Conservation (phyloP, 2,113 vertebrate species). For the Heloderma charlesbogerti region DNA sequence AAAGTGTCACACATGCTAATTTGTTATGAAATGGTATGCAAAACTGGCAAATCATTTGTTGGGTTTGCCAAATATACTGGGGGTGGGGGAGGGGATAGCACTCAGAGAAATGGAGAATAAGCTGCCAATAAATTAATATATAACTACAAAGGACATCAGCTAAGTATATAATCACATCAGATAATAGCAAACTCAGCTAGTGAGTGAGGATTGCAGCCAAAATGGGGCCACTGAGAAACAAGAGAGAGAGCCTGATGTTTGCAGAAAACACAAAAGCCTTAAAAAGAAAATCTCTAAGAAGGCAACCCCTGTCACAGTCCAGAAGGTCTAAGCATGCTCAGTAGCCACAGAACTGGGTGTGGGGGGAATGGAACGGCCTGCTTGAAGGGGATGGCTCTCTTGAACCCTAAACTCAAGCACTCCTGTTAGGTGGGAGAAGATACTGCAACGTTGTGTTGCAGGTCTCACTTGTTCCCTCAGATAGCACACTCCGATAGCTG, state of each 20-base stretch:
- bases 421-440: no score
- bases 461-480: not conserved
- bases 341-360: not conserved
- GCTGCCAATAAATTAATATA: not conserved
- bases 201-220: not conserved
- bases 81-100: not conserved
- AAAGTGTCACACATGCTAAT: constrained; percentile 31
- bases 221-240: not conserved
- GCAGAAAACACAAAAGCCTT: not conserved
- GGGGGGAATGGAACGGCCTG: not conserved
- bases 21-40: not conserved
- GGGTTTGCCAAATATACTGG: not conserved
- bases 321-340: not conserved
- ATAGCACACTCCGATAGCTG: not conserved
- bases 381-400: not conserved
- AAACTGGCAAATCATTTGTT: not conserved
- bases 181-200: not conserved
- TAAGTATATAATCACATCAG: not conserved
- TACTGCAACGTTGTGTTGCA: not conserved
- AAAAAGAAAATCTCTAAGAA: no score
- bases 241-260: not conserved
- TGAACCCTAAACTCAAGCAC: not conserved
- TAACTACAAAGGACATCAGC: not conserved
- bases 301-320: not conserved
- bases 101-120: not conserved